Base-by-base conservation (phyloP, 2,113 vertebrate species). In the Lepidothrix coronata region DNA sequence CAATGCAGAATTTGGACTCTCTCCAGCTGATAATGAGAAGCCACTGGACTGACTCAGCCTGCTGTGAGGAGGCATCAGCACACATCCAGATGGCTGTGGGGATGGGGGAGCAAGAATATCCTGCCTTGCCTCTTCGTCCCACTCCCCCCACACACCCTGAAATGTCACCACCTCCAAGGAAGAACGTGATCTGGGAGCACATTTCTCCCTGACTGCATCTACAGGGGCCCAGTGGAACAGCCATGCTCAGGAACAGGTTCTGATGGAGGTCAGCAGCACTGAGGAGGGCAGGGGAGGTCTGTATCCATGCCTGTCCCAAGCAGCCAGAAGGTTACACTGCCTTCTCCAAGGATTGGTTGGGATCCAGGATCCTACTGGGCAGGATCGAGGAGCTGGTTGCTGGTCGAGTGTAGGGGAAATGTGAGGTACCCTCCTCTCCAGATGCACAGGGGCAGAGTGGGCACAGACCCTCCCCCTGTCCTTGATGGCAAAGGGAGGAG, bases 11-110 rank as follows among this genome's bases (percentile, higher is more conserved):
- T 93, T 96, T 96, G 92, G 92, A 88, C 93, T 93, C 76, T 51
- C 76, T 96, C 96, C 96, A 97, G 93, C 52, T 89, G 95, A 88
- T 95, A 93, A 96, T 94, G 96, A 96, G 96, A 96, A 96, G 93
- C 92, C 96, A 93, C 91, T 95, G 96, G 93, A 95, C 96, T 95
- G 96, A 97, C 86, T 96, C 95, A 96, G 88, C 91, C 88, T 92
- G 95, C 96, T 96, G 91, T 79, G 95, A 91, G 92, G 91, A 96
- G 93, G 96, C 88, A 84, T 21, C 92, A 48, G 76, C 61, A 93
- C 94, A 85, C 92, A 88, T 92, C 96, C 96, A 97, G 96, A 96
- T 97, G 96, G 95, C 86, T 3, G 15, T 27, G 96, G 88, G 92
- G 93, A 96, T 0, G 83, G 94, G 95, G 73, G 81, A 94, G 89